Evolutionary conservation across 2,113 vertebrate species (phyloP).

Genomic region (Mus spicilegus): DNA sequence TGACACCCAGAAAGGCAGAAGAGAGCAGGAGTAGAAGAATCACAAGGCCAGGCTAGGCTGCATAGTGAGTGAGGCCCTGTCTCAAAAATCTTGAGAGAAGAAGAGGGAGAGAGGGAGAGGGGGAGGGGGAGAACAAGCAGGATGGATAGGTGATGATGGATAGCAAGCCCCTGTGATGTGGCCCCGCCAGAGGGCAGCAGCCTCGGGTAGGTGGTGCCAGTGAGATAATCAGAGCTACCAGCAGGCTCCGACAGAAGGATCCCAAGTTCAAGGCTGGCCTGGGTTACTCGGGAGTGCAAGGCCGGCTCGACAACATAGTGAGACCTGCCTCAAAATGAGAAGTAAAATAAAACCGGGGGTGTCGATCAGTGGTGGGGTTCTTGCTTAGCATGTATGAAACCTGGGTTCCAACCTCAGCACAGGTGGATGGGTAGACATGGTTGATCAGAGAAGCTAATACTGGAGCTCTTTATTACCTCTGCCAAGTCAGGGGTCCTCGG

Average conservation of each 20-base stretch:
- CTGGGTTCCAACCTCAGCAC: not conserved
- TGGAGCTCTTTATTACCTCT: not conserved
- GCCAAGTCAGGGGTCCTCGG: not conserved
- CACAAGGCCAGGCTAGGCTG: not conserved
- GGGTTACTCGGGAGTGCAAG: not conserved
- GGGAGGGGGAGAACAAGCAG: too few species aligned
- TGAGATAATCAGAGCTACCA: not conserved
- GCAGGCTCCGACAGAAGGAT: not conserved
- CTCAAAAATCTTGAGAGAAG: not conserved
- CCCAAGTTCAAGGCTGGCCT: not conserved
- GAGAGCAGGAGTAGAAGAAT: not conserved
- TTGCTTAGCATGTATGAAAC: not conserved
- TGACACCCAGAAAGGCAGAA: not conserved
- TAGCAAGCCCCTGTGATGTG: not conserved
- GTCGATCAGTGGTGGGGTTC: not conserved
- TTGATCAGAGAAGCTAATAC: not conserved
- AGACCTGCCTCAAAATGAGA: not conserved
- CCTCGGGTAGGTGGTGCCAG: not conserved
- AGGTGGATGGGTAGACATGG: too few species aligned
- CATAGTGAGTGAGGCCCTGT: not conserved
- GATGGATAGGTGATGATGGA: too few species aligned
- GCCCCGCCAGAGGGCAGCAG: not conserved
- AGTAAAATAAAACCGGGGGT: not conserved
- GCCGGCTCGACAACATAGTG: not conserved
- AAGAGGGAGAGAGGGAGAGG: fast-evolving